A percentile compares a stretch with the other conserved stretches of the same genome.
phyloP scores from a whole-genome alignment of 1,140 invertebrate genomes.

The Temnothorax longispinosus region DNA sequence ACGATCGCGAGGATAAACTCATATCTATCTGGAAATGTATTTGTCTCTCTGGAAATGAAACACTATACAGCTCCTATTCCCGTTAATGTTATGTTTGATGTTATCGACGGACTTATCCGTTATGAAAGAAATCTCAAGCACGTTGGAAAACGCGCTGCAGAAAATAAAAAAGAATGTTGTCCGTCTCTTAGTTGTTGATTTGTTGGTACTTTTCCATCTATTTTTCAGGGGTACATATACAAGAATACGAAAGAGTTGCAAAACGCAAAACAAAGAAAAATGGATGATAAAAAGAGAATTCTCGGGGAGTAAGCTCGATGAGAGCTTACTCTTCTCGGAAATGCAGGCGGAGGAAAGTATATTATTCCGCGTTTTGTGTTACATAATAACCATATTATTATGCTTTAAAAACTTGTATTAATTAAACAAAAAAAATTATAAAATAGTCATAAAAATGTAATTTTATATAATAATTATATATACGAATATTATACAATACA shows the following conservation, averaged over 20 bases:
- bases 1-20: background rate
- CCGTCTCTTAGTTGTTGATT: constrained; percentile 30
- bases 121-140: constrained; percentile 10
- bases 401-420: background rate
- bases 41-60: constrained; percentile 10
- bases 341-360: background rate
- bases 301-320: background rate
- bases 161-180: background rate
- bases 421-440: background rate
- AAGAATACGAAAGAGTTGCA: background rate
- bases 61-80: background rate
- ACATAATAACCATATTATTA: background rate
- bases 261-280: constrained; percentile 11
- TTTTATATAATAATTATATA: background rate
- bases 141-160: background rate
- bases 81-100: background rate
- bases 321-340: constrained; percentile 6
- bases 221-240: constrained; percentile 16
- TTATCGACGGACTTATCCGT: constrained; percentile 14
- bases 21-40: background rate
- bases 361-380: background rate
- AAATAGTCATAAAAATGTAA: background rate
- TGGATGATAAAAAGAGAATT: background rate
- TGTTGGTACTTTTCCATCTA: background rate
- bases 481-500: background rate